These are phyloP conservation scores for Chrysogorgia sp. DNA, from an alignment of 92 coral and sea anemone genomes.

Conservation along the genomic window DNA sequence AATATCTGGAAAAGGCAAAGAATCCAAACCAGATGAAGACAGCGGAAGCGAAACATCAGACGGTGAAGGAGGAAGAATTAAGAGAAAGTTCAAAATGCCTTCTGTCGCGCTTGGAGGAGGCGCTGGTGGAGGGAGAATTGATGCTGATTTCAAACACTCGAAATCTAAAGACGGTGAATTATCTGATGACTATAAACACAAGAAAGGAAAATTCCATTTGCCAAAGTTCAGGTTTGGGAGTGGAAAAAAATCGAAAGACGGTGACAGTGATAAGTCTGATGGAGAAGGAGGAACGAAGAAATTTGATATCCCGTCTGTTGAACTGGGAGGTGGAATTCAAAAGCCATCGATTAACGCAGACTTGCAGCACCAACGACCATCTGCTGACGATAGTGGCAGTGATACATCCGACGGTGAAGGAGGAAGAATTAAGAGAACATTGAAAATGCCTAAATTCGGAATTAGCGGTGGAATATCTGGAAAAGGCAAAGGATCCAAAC, in stretches of 20 bases:
- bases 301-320: not conserved
- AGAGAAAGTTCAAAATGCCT: constrained; percentile 17
- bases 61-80: constrained; percentile 31
- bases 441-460: constrained; percentile 20
- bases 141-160: not conserved
- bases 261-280: constrained; percentile 22
- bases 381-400: constrained; percentile 4
- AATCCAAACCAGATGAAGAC: constrained; percentile 9
- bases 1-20: constrained; percentile 9
- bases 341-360: not conserved
- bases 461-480: constrained; percentile 11
- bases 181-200: constrained; percentile 3
- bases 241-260: constrained; percentile 5
- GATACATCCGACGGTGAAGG: constrained; percentile 20
- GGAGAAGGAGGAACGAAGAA: constrained; percentile 21
- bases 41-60: constrained; percentile 38
- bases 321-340: not conserved
- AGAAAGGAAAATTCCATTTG: constrained; percentile 28
- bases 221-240: constrained; percentile 24
- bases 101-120: not conserved
- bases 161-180: not conserved
- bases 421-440: constrained; percentile 10
- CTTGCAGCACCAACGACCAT: not conserved
- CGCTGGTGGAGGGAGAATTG: constrained; percentile 6
- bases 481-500: not conserved